Conservation (phyloP, 2,797 vertebrate species). For the Phyllotis vaccarum region DNA sequence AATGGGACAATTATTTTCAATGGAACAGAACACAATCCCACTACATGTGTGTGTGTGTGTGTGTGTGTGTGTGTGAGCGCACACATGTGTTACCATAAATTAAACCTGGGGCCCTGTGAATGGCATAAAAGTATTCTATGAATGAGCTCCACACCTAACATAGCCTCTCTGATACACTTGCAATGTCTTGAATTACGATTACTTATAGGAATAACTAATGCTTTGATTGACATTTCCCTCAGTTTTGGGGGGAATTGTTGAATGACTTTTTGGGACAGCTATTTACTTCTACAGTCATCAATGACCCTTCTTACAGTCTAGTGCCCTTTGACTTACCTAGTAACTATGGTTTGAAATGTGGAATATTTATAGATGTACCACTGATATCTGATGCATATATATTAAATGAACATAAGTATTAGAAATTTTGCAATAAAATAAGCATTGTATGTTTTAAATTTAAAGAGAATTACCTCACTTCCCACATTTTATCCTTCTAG, state of each 20-base stretch:
- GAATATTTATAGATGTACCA: conserved; percentile 8
- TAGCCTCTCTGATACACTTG: not conserved
- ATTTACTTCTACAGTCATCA: not conserved
- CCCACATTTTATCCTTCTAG: not conserved
- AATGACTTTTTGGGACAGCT: not conserved
- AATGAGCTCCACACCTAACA: too few species aligned
- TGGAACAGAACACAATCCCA: too few species aligned
- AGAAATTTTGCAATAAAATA: conserved; percentile 58
- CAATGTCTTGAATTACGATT: conserved; percentile 40
- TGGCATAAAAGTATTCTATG: not conserved
- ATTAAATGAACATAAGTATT: conserved; percentile 49
- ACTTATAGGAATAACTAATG: conserved; percentile 16
- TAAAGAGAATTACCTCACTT: not conserved
- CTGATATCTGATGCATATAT: conserved; percentile 12
- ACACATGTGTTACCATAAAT: not conserved
- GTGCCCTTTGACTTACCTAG: conserved; percentile 34
- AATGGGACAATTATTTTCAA: too few species aligned
- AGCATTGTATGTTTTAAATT: not conserved
- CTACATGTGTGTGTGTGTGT: not conserved
- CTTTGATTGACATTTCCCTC: conserved; percentile 21
- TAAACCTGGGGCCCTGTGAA: not conserved
- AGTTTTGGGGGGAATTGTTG: conserved; percentile 48
- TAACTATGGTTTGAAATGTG: not conserved
- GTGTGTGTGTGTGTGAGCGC: not conserved
- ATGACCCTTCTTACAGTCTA: not conserved